phyloP scores from a whole-genome alignment of 2,888 invertebrate species.

The Auanema sp. region DNA sequence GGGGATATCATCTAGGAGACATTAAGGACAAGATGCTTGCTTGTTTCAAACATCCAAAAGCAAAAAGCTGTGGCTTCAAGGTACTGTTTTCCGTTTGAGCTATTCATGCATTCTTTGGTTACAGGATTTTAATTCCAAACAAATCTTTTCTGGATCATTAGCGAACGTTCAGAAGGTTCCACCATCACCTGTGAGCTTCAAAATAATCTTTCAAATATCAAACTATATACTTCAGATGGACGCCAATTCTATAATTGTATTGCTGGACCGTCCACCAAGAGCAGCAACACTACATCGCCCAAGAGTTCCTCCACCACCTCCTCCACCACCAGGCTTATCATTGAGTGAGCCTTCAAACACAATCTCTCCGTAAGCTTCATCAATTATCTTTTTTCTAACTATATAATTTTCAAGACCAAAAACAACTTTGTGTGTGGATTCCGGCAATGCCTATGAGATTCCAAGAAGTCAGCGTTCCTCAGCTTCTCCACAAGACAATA shows the following conservation, averaged over 20 bases:
- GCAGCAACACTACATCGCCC: conserved; percentile 40
- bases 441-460: conserved; percentile 17
- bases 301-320: conserved; percentile 43
- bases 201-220: too few species aligned
- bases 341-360: neutral
- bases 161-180: too few species aligned
- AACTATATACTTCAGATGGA: neutral
- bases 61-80: conserved; percentile 1
- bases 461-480: conserved; percentile 10
- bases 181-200: too few species aligned
- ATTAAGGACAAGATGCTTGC: conserved; percentile 24
- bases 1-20: conserved; percentile 10
- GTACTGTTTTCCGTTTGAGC: neutral
- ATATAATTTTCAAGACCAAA: conserved; percentile 27
- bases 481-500: conserved; percentile 15
- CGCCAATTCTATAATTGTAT: conserved; percentile 20
- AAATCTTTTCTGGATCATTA: too few species aligned
- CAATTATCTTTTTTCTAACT: neutral
- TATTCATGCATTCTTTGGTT: neutral
- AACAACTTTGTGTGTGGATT: conserved; percentile 29
- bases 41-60: conserved; percentile 25
- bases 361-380: neutral
- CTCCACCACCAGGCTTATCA: conserved; percentile 20
- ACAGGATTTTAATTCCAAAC: neutral
- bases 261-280: conserved; percentile 34